Evolutionary conservation across 2,888 invertebrate species (phyloP).

Genomic region (Crossocerus cetratus): DNA sequence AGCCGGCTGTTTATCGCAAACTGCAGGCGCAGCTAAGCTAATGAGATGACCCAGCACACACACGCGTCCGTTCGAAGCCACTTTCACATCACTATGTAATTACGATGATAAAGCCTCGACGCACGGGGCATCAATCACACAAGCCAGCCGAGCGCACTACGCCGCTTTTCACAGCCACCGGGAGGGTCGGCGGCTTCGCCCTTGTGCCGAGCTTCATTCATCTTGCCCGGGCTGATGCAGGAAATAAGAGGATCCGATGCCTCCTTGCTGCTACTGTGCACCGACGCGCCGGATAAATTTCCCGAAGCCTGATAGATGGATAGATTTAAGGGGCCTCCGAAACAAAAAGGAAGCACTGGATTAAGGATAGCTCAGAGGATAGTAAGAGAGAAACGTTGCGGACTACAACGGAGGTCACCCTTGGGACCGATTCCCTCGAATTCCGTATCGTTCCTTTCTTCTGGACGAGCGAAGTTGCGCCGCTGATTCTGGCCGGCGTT

Average conservation of each 20-base stretch:
- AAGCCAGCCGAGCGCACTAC: not conserved
- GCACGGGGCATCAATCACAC: not conserved
- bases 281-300: constrained; percentile 8
- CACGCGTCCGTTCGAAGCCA: not conserved
- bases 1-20: no score
- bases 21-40: no score
- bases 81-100: not conserved
- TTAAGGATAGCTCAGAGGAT: not conserved
- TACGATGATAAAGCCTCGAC: not conserved
- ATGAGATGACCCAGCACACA: no score
- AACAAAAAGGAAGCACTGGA: not conserved
- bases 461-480: not conserved
- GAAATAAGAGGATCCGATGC: constrained; percentile 11
- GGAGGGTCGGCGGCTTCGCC: not conserved
- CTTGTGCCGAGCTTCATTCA: not conserved
- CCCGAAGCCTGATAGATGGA: constrained; percentile 20
- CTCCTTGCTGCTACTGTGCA: constrained; percentile 4
- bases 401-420: constrained; percentile 6
- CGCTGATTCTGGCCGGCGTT: constrained; percentile 15
- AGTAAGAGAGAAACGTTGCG: constrained; percentile 1
- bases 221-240: constrained; percentile 17
- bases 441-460: not conserved
- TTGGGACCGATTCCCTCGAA: constrained; percentile 3
- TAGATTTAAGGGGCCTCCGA: constrained; percentile 10
- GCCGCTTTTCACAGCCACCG: not conserved